Conservation (phyloP, 23 tunicate genomes). For the Halocynthia roretzi region DNA sequence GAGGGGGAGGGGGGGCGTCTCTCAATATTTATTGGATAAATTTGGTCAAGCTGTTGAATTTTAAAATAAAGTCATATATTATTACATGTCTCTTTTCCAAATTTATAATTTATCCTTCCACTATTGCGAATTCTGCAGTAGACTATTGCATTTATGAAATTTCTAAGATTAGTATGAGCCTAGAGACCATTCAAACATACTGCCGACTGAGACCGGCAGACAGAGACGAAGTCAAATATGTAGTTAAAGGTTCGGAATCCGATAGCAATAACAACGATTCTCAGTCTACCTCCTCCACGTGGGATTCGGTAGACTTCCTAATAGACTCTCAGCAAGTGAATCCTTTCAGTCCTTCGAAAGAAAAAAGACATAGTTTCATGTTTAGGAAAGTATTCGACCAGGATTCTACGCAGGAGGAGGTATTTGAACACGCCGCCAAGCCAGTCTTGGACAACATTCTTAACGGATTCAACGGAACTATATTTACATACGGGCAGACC, state of each 20-base stretch:
- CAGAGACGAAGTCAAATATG: constrained; percentile 22
- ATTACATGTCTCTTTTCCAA: too few species aligned
- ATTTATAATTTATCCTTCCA: too few species aligned
- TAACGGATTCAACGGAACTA: constrained; percentile 86
- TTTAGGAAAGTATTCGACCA: constrained; percentile 70
- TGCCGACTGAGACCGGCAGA: constrained; percentile 22
- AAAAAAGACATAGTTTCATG: constrained; percentile 37
- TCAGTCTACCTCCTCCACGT: not conserved
- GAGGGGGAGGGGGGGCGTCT: too few species aligned
- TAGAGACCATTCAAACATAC: constrained; percentile 15
- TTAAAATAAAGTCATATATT: too few species aligned
- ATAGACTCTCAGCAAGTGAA: constrained; percentile 16
- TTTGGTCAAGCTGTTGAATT: too few species aligned
- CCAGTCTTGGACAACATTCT: constrained; percentile 74
- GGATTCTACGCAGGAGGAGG: constrained; percentile 50
- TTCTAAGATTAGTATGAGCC: not conserved
- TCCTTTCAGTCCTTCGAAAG: constrained; percentile 24
- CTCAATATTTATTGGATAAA: too few species aligned
- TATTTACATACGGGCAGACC: constrained; percentile 97
- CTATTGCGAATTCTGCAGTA: too few species aligned
- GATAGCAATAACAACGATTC: not conserved
- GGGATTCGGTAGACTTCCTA: constrained; percentile 22
- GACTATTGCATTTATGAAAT: too few species aligned
- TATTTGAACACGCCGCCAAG: constrained; percentile 52
- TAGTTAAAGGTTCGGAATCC: constrained; percentile 1